Conservation (phyloP, 2,113 vertebrate genomes). For the Columba livia region DNA sequence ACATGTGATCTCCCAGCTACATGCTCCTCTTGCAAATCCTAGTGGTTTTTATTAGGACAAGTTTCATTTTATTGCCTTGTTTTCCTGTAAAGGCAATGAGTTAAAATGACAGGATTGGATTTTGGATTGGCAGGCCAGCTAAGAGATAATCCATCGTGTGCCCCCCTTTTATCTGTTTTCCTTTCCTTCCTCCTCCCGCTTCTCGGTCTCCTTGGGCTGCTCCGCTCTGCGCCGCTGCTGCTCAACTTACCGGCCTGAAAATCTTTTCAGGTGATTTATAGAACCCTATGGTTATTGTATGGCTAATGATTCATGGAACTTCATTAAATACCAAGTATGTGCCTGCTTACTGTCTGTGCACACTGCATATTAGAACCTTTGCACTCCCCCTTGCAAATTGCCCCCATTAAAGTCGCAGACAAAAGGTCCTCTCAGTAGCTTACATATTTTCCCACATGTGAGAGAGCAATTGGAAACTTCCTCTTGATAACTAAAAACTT, state of each 20-base stretch:
- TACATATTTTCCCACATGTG: conserved; percentile 80
- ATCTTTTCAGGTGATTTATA: conserved; percentile 59
- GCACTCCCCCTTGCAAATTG: conserved; percentile 67
- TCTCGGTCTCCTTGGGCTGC: not conserved
- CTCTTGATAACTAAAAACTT: conserved; percentile 76
- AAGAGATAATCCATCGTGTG: not conserved
- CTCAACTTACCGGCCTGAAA: conserved; percentile 6
- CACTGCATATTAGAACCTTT: conserved; percentile 73
- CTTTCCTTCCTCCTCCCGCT: not conserved
- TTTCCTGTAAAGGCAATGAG: conserved; percentile 58
- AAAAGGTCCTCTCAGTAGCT: conserved; percentile 78
- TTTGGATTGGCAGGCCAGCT: conserved; percentile 38
- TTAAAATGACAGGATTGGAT: conserved; percentile 66
- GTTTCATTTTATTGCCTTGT: conserved; percentile 55
- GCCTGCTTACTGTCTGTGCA: conserved; percentile 71
- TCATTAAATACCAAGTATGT: conserved; percentile 71
- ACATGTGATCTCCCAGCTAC: not conserved
- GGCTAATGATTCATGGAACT: conserved; percentile 68
- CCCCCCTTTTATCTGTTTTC: not conserved
- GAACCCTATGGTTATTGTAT: conserved; percentile 47
- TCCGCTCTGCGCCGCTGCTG: conserved; percentile 8
- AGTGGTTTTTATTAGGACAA: conserved; percentile 36
- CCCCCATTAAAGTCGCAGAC: conserved; percentile 73
- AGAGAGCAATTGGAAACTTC: conserved; percentile 80
- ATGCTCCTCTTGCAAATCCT: not conserved